Evolutionary conservation across 2,888 invertebrate genomes (phyloP), one percentile per base, ranked within the genome.

Genomic region (Callyntrura guangdongensis): DNA sequence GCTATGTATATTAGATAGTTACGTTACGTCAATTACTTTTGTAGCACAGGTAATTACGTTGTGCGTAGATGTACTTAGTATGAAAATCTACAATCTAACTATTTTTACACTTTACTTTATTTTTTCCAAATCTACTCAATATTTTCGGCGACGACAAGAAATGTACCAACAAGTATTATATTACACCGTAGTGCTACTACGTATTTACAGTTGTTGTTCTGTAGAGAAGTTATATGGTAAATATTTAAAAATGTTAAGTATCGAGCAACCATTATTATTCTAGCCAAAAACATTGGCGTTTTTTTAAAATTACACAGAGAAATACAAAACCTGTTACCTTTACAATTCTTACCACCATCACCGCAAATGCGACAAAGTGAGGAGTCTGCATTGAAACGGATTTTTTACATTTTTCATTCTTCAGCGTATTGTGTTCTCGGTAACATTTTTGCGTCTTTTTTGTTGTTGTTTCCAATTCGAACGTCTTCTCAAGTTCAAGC

Each of bases 321-420:
- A 74, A 74, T 74, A 74, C 74, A 74, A 74, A 74, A 74, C 74
- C 49, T 74, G 47, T 74, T 74, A 74, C 74, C 74, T 74, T 72
- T 45, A 49, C n/a, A 5, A 22, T 22, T 22, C n/a, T 49, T 49
- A 74, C 49, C 22, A 47, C 74, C 74, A 47, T 49, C 74, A 74
- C 74, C 11, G 47, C 74, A 49, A 74, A 74, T 74, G 72, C 72
- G 47, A 72, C 72, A 47, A 61, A 64, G 20, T 22, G 25, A 8
- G 22, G 22, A 45, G 17, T n/a, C 25, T 74, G 49, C 22, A 17
- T 22, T 11, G 74, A 17, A 22, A 74, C 74, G 49, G 49, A 74
- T 47, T 74, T 22, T 49, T 74, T 47, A 27, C 45, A 1, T n/a
- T 20, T 61, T 49, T 20, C 20, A 12, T 72, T 53, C 27, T 36